A percentile compares a stretch with the other conserved stretches of the same genome.
Evolutionary conservation across 2,797 vertebrate genomes (phyloP).

Genomic region (Sorex maritimensis): DNA sequence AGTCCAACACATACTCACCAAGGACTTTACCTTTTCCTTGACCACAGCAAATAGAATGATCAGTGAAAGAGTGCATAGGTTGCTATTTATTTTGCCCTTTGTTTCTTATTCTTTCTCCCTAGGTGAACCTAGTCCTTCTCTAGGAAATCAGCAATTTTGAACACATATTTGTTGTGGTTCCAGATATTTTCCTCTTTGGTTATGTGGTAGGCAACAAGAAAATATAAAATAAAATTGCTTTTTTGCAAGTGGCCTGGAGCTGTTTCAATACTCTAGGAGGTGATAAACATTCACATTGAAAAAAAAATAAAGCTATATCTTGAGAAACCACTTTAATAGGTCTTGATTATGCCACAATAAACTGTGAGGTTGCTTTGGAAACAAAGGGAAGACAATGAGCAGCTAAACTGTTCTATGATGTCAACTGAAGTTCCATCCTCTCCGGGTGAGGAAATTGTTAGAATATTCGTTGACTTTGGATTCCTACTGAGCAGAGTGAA

Average conservation of each 20-base stretch:
- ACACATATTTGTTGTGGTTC: not conserved
- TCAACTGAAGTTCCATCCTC: not conserved
- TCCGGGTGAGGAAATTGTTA: not conserved
- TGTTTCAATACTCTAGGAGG: not conserved
- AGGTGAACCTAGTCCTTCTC: not conserved
- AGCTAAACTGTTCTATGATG: not conserved
- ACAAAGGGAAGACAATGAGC: not conserved
- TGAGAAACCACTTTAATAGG: not conserved
- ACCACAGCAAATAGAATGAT: not conserved
- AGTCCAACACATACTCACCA: not conserved
- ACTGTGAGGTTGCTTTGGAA: not conserved
- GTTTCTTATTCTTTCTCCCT: not conserved
- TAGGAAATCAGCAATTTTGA: not conserved
- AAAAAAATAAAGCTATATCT: not conserved
- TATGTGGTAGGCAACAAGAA: not conserved
- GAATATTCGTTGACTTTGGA: not conserved
- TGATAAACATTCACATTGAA: not conserved
- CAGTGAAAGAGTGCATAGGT: not conserved
- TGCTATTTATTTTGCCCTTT: not conserved
- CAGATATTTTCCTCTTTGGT: constrained; percentile 1
- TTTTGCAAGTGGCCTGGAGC: constrained; percentile 1
- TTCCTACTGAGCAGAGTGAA: not conserved
- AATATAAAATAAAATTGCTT: not conserved
- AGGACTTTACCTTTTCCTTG: not conserved
- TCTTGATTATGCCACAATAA: not conserved